These are phyloP conservation scores for Magallana gigas DNA, from an alignment of 1,140 invertebrate species.

Conservation along the genomic window DNA sequence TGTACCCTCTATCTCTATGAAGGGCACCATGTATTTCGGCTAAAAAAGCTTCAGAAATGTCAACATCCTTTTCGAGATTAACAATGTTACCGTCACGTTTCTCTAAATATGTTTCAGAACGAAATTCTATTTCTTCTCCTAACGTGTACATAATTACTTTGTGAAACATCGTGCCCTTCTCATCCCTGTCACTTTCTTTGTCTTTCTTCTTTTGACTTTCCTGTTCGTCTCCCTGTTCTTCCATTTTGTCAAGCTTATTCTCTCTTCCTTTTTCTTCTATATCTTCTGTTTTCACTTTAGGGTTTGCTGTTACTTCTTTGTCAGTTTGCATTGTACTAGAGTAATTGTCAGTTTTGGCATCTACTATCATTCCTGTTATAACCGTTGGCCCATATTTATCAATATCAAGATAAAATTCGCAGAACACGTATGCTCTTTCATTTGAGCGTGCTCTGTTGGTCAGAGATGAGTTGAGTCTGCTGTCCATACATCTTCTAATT, in stretches of 20 bases:
- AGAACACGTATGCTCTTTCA: neutral
- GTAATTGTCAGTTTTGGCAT: neutral
- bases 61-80: neutral
- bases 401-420: neutral
- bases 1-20: neutral
- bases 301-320: neutral
- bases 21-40: neutral
- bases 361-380: neutral
- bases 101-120: neutral
- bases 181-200: neutral
- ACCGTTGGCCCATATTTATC: neutral
- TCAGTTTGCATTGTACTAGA: neutral
- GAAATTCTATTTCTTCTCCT: neutral
- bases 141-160: neutral
- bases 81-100: neutral
- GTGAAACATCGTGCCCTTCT: neutral
- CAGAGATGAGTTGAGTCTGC: neutral
- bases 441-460: neutral
- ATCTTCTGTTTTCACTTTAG: neutral
- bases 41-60: neutral
- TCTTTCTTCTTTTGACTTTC: no score
- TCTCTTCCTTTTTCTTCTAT: neutral
- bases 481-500: constrained; percentile 35
- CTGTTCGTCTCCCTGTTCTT: no score
- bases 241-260: no score